phyloP scores from a whole-genome alignment of 2,888 invertebrate species.

The Ophion ventricosus region DNA sequence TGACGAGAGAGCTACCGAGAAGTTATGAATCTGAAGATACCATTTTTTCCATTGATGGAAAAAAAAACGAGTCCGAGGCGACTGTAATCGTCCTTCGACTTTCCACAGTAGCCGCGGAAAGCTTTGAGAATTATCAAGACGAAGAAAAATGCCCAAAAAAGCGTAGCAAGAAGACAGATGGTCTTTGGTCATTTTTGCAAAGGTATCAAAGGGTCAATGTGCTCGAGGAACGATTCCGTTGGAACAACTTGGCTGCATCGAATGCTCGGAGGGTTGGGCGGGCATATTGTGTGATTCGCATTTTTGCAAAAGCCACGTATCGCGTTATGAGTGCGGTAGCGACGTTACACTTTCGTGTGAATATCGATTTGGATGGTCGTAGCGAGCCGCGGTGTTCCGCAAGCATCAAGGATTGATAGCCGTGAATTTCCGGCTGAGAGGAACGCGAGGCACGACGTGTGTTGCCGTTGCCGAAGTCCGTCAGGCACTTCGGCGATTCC shows the following conservation, averaged over 20 bases:
- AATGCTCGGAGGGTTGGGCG: neutral
- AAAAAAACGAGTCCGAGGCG: neutral
- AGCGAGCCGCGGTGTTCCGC: conserved; percentile 18
- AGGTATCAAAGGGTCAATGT: neutral
- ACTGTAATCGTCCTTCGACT: too few relatives aligned
- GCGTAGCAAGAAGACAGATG: neutral
- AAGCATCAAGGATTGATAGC: conserved; percentile 47
- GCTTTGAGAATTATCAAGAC: neutral
- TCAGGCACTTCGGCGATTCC: conserved; percentile 15
- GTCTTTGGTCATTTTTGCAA: neutral
- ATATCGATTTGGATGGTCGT: conserved; percentile 35
- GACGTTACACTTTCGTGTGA: conserved; percentile 9
- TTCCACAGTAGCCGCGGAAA: neutral
- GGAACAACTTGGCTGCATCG: neutral
- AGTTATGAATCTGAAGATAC: neutral
- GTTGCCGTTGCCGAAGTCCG: conserved; percentile 13
- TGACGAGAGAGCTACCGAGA: neutral
- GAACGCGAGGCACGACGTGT: conserved; percentile 47
- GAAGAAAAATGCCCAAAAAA: neutral
- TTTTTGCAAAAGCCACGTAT: neutral
- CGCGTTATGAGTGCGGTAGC: neutral
- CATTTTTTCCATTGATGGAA: neutral
- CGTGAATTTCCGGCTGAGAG: conserved; percentile 22
- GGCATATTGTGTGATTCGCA: neutral
- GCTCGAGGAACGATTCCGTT: neutral